Conservation (phyloP, 2,113 vertebrate species). For the Smithornis capensis region DNA sequence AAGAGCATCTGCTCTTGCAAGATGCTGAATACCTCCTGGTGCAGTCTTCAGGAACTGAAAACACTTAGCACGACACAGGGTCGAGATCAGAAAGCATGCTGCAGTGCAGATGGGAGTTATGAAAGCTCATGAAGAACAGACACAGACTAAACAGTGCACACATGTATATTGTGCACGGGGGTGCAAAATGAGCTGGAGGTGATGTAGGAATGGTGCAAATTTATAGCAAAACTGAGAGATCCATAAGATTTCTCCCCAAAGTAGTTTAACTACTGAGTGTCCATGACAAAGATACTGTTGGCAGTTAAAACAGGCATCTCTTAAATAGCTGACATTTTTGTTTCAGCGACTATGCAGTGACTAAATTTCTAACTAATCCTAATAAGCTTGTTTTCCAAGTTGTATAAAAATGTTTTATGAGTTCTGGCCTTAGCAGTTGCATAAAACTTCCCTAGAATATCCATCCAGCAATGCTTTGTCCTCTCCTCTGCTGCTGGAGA, state of each 20-base stretch:
- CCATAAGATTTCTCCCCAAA: neutral
- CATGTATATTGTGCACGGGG: neutral
- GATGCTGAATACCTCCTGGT: slow-evolving; percentile 29
- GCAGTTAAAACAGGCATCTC: neutral
- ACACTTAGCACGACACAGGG: neutral
- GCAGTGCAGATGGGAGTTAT: slow-evolving; percentile 9
- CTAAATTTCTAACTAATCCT: slow-evolving; percentile 26
- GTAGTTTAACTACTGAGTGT: slow-evolving; percentile 7
- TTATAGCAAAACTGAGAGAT: neutral
- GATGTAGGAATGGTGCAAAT: slow-evolving; percentile 31
- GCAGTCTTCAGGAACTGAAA: slow-evolving; percentile 39
- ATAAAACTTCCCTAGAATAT: slow-evolving; percentile 13
- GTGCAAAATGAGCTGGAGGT: slow-evolving; percentile 27
- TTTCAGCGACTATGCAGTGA: neutral
- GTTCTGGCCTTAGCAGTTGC: slow-evolving; percentile 10
- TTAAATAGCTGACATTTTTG: slow-evolving; percentile 46
- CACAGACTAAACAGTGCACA: slow-evolving; percentile 55
- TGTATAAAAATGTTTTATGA: slow-evolving; percentile 43
- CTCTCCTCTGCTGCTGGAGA: neutral
- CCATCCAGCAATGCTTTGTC: neutral
- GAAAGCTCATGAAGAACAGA: slow-evolving; percentile 29
- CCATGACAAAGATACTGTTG: neutral
- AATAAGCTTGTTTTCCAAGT: slow-evolving; percentile 14
- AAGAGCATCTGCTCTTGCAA: slow-evolving; percentile 5
- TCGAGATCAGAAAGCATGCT: slow-evolving; percentile 15